Percentiles rank a stretch among this genome's conserved stretches.
These are phyloP conservation scores for Timema cristinae DNA, from an alignment of 2,888 invertebrate species.

Conservation along the genomic window DNA sequence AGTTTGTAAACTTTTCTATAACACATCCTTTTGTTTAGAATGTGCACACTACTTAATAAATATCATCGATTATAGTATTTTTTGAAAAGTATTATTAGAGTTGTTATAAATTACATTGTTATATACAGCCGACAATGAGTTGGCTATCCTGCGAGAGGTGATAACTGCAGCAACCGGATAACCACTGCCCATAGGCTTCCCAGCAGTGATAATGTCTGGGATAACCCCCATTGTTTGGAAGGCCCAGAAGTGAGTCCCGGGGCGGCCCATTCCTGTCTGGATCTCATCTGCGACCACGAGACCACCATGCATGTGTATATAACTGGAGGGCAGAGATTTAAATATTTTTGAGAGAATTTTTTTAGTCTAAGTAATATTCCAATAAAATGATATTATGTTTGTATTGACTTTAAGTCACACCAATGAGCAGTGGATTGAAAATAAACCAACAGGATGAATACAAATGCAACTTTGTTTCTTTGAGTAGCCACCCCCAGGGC, in stretches of 20 bases:
- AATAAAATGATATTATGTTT: no score
- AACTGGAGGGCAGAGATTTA: slow-evolving; percentile 39
- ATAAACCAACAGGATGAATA: no score
- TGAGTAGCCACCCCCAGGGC: no score
- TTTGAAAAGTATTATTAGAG: neutral
- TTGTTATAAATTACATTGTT: slow-evolving; percentile 5
- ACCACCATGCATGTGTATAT: slow-evolving; percentile 50
- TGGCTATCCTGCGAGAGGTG: slow-evolving; percentile 52
- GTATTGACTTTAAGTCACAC: no score
- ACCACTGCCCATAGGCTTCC: slow-evolving; percentile 48
- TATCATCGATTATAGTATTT: no score
- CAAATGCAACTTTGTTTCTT: no score
- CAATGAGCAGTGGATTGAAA: no score
- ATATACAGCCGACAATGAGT: slow-evolving; percentile 2
- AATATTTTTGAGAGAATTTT: no score
- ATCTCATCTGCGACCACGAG: slow-evolving; percentile 57
- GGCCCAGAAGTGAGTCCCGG: slow-evolving; percentile 55
- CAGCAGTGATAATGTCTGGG: slow-evolving; percentile 51
- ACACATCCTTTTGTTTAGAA: no score
- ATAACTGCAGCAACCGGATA: slow-evolving; percentile 57
- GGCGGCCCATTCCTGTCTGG: slow-evolving; percentile 56
- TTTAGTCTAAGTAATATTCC: no score
- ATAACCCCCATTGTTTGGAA: slow-evolving; percentile 49
- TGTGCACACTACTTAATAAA: no score
- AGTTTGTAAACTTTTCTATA: no score